These are phyloP conservation scores for Penelope pileata DNA, from an alignment of 2,113 vertebrate species.

Conservation along the genomic window DNA sequence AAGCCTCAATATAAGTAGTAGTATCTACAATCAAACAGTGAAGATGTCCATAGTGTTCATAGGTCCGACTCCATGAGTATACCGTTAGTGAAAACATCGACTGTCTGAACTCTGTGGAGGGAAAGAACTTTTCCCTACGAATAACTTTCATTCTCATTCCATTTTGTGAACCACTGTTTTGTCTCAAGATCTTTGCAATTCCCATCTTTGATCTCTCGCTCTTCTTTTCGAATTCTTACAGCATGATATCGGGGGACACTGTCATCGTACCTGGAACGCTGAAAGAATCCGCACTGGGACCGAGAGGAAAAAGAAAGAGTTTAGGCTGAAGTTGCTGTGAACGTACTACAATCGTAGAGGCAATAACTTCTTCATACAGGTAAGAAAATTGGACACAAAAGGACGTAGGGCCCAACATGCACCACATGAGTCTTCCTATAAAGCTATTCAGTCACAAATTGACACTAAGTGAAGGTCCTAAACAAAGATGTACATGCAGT, in stretches of 20 bases:
- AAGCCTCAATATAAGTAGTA: constrained; percentile 47
- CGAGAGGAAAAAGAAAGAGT: not conserved
- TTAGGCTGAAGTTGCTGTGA: not conserved
- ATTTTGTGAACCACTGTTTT: constrained; percentile 94
- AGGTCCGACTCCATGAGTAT: constrained; percentile 23
- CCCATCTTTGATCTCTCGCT: constrained; percentile 81
- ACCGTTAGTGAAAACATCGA: constrained; percentile 22
- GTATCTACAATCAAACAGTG: constrained; percentile 57
- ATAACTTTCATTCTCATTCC: constrained; percentile 92
- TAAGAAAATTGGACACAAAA: constrained; percentile 5
- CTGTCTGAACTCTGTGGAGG: not conserved
- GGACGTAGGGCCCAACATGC: not conserved
- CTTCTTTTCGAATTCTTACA: constrained; percentile 91
- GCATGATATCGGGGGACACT: constrained; percentile 92
- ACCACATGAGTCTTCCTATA: not conserved
- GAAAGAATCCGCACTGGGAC: constrained; percentile 95
- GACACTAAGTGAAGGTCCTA: too few species aligned
- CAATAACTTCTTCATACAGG: not conserved
- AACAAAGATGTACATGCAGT: not conserved
- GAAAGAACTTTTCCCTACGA: constrained; percentile 72
- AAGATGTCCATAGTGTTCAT: constrained; percentile 39
- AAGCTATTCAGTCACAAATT: not conserved
- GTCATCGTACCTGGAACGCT: constrained; percentile 90
- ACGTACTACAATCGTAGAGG: not conserved
- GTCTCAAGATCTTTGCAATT: constrained; percentile 82